Evolutionary conservation across 2,113 vertebrate species (phyloP).

Genomic region (Puffinus mauretanicus): DNA sequence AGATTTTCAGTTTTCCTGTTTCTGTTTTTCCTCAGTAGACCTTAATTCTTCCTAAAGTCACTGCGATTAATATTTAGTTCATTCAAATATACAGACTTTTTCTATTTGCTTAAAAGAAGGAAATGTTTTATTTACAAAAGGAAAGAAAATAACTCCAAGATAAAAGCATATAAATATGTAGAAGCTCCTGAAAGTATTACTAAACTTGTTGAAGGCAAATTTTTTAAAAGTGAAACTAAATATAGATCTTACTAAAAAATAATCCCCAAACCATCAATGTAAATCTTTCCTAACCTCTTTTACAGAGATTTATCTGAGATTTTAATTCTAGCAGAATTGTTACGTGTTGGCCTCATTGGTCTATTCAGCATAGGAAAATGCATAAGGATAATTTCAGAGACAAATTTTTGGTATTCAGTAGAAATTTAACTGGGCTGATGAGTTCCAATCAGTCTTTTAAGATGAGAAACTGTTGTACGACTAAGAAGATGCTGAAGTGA

Average conservation of each 20-base stretch:
- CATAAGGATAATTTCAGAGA: not conserved
- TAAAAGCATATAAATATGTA: not conserved
- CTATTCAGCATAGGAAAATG: not conserved
- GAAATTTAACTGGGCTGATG: not conserved
- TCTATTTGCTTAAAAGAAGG: not conserved
- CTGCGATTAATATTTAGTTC: not conserved
- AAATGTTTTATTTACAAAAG: not conserved
- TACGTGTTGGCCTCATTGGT: rapidly evolving
- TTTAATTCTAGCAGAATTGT: not conserved
- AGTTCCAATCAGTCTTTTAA: not conserved
- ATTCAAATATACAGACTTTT: not conserved
- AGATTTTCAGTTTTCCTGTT: not conserved
- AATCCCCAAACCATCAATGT: not conserved
- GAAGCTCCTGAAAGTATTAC: not conserved
- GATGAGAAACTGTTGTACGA: not conserved
- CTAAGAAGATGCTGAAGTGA: not conserved
- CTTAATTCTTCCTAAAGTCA: not conserved
- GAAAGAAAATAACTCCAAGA: not conserved
- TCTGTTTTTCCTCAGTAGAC: not conserved
- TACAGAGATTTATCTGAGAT: not conserved
- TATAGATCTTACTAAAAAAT: not conserved
- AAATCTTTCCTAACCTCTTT: not conserved
- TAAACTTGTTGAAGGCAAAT: not conserved
- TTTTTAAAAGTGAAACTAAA: not conserved
- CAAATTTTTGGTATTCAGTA: not conserved